phyloP scores from a whole-genome alignment of 2,888 invertebrate species.

The Lydus trimaculatus region DNA sequence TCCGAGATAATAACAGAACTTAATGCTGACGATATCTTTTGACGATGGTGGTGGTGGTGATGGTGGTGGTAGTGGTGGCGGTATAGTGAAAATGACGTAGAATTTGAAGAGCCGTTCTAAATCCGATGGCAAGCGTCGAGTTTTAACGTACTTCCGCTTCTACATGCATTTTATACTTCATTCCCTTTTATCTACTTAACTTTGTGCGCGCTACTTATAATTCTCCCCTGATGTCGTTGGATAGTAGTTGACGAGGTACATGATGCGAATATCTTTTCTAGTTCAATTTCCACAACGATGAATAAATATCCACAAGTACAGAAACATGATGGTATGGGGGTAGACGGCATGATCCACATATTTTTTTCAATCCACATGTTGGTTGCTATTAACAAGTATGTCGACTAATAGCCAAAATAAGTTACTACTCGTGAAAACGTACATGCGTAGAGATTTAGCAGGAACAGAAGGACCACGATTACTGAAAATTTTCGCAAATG shows the following conservation, averaged over 20 bases:
- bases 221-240: slow-evolving; percentile 27
- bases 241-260: slow-evolving; percentile 18
- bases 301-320: slow-evolving; percentile 25
- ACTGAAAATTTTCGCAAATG: no score
- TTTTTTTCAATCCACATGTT: no score
- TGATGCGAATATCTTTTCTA: slow-evolving; percentile 30
- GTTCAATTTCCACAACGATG: slow-evolving; percentile 26
- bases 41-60: neutral
- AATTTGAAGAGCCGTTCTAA: slow-evolving; percentile 27
- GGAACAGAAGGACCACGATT: no score
- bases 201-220: slow-evolving; percentile 35
- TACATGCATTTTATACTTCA: slow-evolving; percentile 38
- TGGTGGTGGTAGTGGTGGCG: neutral
- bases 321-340: no score
- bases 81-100: slow-evolving; percentile 30
- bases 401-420: no score
- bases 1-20: slow-evolving; percentile 20
- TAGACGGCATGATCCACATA: no score
- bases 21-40: slow-evolving; percentile 10
- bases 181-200: slow-evolving; percentile 40
- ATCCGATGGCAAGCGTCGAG: slow-evolving; percentile 33
- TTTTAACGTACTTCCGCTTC: slow-evolving; percentile 35
- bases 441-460: no score
- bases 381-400: no score
- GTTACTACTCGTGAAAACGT: no score